These are phyloP conservation scores for Sebastes dallii DNA, from an alignment of 2,797 vertebrate genomes.

Conservation along the genomic window DNA sequence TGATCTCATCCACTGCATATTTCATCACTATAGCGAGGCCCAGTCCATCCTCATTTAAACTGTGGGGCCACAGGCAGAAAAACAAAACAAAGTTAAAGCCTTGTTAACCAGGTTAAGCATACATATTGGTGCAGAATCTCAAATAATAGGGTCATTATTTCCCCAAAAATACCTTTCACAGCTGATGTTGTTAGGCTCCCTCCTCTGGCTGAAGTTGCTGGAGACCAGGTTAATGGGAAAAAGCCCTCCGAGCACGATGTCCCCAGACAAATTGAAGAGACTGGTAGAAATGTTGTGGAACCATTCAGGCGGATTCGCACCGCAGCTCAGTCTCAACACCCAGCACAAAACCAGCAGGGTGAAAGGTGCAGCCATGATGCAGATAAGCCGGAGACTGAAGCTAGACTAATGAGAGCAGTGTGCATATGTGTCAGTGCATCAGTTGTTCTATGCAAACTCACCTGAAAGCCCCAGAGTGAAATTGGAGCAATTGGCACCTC, in stretches of 20 bases:
- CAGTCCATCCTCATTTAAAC: slow-evolving; percentile 70
- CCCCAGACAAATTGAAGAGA: slow-evolving; percentile 77
- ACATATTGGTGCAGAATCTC: not conserved
- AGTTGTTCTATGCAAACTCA: slow-evolving; percentile 55
- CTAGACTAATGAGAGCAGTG: not conserved
- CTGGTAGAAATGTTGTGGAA: slow-evolving; percentile 76
- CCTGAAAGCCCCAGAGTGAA: not conserved
- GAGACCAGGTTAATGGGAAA: slow-evolving; percentile 79
- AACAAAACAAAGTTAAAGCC: not conserved
- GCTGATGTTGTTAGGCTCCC: slow-evolving; percentile 59
- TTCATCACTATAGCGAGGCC: slow-evolving; percentile 83
- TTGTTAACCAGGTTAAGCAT: not conserved
- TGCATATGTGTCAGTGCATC: not conserved
- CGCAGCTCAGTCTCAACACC: slow-evolving; percentile 18
- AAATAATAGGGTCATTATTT: not conserved
- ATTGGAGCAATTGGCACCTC: not conserved
- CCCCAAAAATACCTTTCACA: slow-evolving; percentile 73
- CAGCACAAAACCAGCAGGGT: slow-evolving; percentile 65
- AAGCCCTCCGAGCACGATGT: slow-evolving; percentile 82
- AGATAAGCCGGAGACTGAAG: not conserved
- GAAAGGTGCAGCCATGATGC: slow-evolving; percentile 63
- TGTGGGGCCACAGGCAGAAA: slow-evolving; percentile 35
- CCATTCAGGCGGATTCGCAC: slow-evolving; percentile 57
- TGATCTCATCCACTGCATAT: slow-evolving; percentile 84
- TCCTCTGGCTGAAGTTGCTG: slow-evolving; percentile 66